These are phyloP conservation scores for Drosophila ficusphila DNA, from an alignment of 1,140 invertebrate species.

Conservation along the genomic window DNA sequence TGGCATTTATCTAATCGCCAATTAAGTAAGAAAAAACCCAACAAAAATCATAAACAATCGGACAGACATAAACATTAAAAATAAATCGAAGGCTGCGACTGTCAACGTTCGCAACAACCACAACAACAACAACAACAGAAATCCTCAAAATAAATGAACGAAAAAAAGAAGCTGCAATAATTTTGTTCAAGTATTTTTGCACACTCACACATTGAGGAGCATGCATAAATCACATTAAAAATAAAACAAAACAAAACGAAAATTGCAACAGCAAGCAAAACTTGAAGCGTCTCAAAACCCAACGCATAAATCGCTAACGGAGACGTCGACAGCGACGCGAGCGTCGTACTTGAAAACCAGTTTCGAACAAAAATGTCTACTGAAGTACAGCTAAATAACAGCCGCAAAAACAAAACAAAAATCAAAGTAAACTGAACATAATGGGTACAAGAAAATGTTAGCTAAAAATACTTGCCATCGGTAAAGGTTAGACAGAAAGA, in stretches of 20 bases:
- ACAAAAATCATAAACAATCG: conserved; percentile 77
- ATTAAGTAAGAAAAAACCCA: conserved; percentile 68
- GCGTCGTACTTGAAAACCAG: conserved; percentile 80
- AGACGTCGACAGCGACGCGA: conserved; percentile 12
- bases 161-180: conserved; percentile 77
- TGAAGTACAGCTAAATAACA: conserved; percentile 71
- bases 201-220: conserved; percentile 49
- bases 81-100: conserved; percentile 78
- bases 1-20: conserved; percentile 74
- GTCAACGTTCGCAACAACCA: conserved; percentile 49
- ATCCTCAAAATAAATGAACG: conserved; percentile 18
- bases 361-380: conserved; percentile 67
- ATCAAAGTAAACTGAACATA: conserved; percentile 30
- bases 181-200: conserved; percentile 74
- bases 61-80: conserved; percentile 81
- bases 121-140: conserved; percentile 23
- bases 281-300: conserved; percentile 43
- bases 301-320: conserved; percentile 72
- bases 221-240: conserved; percentile 81
- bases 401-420: conserved; percentile 32
- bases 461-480: conserved; percentile 40
- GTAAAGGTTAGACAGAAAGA: conserved; percentile 29
- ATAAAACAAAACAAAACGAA: conserved; percentile 79
- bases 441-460: conserved; percentile 33
- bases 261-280: conserved; percentile 72